Base-by-base conservation (phyloP, 2,888 invertebrate species). In the Notocelia uddmanniana region DNA sequence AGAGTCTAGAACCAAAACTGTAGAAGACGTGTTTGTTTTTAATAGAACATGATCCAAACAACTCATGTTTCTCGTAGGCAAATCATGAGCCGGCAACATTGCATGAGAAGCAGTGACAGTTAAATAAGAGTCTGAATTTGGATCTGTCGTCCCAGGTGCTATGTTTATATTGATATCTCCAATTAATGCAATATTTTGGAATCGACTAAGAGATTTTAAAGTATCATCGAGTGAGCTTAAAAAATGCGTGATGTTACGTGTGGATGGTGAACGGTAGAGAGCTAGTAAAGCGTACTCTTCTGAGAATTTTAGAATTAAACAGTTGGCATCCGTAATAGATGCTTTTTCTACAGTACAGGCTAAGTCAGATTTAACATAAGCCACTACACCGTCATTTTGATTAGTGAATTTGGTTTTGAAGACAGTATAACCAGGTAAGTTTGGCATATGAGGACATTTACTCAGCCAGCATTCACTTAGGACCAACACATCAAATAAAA, bases 311-410 rank as follows among this genome's bases (percentile, higher is more conserved):
- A 68, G 6, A 26, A 60, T 18, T 1, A 68, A 19, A 15, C 52
- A 48, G 11, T 50, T 68, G 18, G 50, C 48, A 11, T 68, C 68
- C 13, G 21, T 21, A 15, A 68, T 50, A 2, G 8, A 18, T 5
- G 15, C 59, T 19, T 68, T 50, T 13, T 15, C 34, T 15, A 68
- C 34, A 15, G 59, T 59, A 41, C 21, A 50, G 15, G 18, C 60
- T 9, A 68, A n/a, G 6, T 23, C 19, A 9, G 31, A 5, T 59
- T 60, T 59, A 6, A 59, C 31, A 54, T 23, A 68, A 37, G 31
- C 45, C 13, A 60, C 68, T 19, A 68, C 19, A 10, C 68, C 68
- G 11, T 68, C 59, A 60, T 68, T 68, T 37, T 68, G 59, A 18
- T 68, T 68, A 19, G 41, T 59, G 18, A 41, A 59, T 21, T 41